Percentiles rank a stretch among this genome's conserved stretches.
phyloP scores from a whole-genome alignment of 2,113 vertebrate genomes.

The Mirza zaza region DNA sequence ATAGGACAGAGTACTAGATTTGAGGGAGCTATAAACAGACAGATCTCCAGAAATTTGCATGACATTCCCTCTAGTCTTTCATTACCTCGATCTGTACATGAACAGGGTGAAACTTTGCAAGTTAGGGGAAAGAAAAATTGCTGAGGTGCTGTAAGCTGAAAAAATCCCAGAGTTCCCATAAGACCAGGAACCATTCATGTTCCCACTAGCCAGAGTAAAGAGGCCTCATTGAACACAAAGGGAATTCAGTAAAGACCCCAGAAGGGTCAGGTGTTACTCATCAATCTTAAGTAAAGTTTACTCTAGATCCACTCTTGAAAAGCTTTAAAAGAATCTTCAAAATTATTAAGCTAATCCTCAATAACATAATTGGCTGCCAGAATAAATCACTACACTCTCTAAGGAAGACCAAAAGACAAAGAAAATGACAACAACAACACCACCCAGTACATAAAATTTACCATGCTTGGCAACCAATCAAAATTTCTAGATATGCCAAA shows the following conservation, averaged over 20 bases:
- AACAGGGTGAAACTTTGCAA: not conserved
- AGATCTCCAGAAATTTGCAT: not conserved
- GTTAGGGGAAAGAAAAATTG: not conserved
- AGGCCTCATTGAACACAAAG: not conserved
- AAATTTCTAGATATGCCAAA: not conserved
- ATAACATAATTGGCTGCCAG: not conserved
- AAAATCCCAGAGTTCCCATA: not conserved
- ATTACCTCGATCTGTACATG: not conserved
- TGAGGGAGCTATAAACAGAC: not conserved
- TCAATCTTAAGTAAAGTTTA: not conserved
- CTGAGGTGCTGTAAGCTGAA: not conserved
- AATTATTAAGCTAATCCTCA: slow-evolving; percentile 2
- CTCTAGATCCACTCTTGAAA: not conserved
- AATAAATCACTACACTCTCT: slow-evolving; percentile 28
- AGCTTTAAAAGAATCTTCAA: not conserved
- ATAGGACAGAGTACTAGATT: not conserved
- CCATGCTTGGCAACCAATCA: not conserved
- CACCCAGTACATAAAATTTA: not conserved
- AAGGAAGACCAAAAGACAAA: not conserved
- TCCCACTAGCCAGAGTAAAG: not conserved
- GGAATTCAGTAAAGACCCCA: not conserved
- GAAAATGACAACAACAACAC: not conserved
- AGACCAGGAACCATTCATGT: not conserved
- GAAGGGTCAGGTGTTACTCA: not conserved
- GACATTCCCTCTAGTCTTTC: not conserved